Percentiles rank a stretch among this genome's conserved stretches.
Evolutionary conservation across 2,113 vertebrate species (phyloP).

Genomic region (Tautogolabrus adspersus): DNA sequence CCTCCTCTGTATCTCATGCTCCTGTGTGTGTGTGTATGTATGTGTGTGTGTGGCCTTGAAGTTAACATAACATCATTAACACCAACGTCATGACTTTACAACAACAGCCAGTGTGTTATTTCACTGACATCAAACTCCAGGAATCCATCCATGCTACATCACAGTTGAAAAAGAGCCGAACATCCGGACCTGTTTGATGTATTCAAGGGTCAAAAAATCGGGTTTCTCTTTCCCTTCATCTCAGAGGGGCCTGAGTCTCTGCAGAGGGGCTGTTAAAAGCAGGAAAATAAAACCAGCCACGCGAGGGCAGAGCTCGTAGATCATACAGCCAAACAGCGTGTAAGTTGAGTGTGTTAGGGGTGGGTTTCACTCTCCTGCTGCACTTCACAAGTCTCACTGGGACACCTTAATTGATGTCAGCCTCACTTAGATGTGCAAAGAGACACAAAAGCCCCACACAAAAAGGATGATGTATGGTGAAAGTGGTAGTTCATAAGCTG

Average conservation of each 20-base stretch:
- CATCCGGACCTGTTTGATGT: conserved; percentile 66
- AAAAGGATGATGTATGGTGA: conserved; percentile 21
- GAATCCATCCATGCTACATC: conserved; percentile 36
- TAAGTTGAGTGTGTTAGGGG: conserved; percentile 51
- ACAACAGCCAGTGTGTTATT: conserved; percentile 48
- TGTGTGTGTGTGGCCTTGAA: conserved; percentile 54
- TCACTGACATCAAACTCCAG: conserved; percentile 54
- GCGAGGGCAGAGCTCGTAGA: conserved; percentile 76
- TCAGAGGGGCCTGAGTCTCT: conserved; percentile 60
- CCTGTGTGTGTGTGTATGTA: conserved; percentile 49
- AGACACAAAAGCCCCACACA: conserved; percentile 35
- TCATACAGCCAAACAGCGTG: conserved; percentile 61
- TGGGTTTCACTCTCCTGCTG: conserved; percentile 46
- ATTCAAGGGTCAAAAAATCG: conserved; percentile 68
- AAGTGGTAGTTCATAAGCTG: conserved; percentile 14
- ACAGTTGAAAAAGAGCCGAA: conserved; percentile 42
- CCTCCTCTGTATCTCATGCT: conserved; percentile 30
- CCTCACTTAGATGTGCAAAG: conserved; percentile 31
- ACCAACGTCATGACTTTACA: conserved; percentile 50
- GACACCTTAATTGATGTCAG: conserved; percentile 57
- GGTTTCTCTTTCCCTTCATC: conserved; percentile 73
- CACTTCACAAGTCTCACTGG: conserved; percentile 53
- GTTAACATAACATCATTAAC: conserved; percentile 67
- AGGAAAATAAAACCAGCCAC: conserved; percentile 78
- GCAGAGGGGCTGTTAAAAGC: conserved; percentile 60